phyloP scores from a whole-genome alignment of 2,113 vertebrate genomes.

The Cebus imitator region DNA sequence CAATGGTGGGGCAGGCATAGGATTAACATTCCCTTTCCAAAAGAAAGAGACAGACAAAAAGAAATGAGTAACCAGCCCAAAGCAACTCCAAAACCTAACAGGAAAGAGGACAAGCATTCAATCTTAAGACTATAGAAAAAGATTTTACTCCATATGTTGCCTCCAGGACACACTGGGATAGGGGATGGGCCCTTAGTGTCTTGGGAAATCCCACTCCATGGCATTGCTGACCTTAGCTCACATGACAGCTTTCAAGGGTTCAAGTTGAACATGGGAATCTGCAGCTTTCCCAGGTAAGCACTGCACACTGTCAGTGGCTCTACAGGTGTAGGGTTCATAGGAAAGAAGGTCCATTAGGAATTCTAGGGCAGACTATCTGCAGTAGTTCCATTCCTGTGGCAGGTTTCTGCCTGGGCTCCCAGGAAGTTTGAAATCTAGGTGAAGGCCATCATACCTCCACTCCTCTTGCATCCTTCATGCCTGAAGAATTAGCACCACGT shows the following conservation, averaged over 20 bases:
- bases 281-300: background rate
- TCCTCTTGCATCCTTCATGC: background rate
- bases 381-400: background rate
- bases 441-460: background rate
- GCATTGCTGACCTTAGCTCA: background rate
- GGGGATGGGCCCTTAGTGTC: background rate
- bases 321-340: background rate
- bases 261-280: background rate
- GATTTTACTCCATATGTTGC: background rate
- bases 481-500: background rate
- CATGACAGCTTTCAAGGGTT: background rate
- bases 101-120: background rate
- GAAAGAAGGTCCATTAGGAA: background rate
- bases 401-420: background rate
- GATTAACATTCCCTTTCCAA: background rate
- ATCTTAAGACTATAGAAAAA: background rate
- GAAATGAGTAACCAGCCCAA: background rate
- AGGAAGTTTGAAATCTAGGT: background rate
- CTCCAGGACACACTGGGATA: background rate
- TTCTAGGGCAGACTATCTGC: background rate
- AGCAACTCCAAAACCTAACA: background rate
- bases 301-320: background rate
- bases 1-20: background rate
- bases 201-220: background rate
- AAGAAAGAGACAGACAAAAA: background rate